phyloP scores from a whole-genome alignment of 2,888 invertebrate genomes.

The Polylopha cassiicola region DNA sequence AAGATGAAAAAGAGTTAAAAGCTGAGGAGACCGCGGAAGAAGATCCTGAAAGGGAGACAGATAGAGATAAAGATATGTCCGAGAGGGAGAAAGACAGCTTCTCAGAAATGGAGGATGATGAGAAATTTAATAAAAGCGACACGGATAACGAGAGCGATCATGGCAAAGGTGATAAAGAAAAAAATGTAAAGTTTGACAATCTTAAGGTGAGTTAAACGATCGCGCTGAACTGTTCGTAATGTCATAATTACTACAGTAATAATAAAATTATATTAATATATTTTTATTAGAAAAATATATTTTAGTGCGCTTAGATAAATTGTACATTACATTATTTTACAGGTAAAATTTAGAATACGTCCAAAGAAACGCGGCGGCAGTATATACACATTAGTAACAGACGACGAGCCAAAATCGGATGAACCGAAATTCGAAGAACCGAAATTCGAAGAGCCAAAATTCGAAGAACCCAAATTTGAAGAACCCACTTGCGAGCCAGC shows the following conservation, averaged over 20 bases:
- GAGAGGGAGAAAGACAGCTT: slow-evolving; percentile 67
- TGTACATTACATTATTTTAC: too few species aligned
- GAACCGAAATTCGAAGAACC: slow-evolving; percentile 30
- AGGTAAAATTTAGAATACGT: slow-evolving; percentile 67
- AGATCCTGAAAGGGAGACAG: slow-evolving; percentile 40
- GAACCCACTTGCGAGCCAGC: slow-evolving; percentile 18
- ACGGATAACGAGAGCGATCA: slow-evolving; percentile 69
- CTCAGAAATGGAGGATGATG: slow-evolving; percentile 72
- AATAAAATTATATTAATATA: slow-evolving; percentile 2
- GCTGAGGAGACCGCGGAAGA: slow-evolving; percentile 55
- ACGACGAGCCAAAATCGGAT: slow-evolving; percentile 36
- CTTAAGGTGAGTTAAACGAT: slow-evolving; percentile 62
- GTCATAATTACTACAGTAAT: too few species aligned
- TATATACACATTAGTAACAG: slow-evolving; percentile 54
- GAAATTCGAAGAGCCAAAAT: slow-evolving; percentile 29
- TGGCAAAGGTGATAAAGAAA: slow-evolving; percentile 43
- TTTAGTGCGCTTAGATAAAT: too few species aligned
- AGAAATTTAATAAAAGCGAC: slow-evolving; percentile 67
- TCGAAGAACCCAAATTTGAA: slow-evolving; percentile 33
- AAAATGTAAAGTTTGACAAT: slow-evolving; percentile 60
- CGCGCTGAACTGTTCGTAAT: too few species aligned
- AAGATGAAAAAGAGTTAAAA: slow-evolving; percentile 61
- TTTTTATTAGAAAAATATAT: too few species aligned
- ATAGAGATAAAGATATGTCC: slow-evolving; percentile 41
- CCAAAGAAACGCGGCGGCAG: slow-evolving; percentile 65